These are phyloP conservation scores for Dolichallabes microphthalmus DNA, from an alignment of 2,113 vertebrate species.

Conservation along the genomic window DNA sequence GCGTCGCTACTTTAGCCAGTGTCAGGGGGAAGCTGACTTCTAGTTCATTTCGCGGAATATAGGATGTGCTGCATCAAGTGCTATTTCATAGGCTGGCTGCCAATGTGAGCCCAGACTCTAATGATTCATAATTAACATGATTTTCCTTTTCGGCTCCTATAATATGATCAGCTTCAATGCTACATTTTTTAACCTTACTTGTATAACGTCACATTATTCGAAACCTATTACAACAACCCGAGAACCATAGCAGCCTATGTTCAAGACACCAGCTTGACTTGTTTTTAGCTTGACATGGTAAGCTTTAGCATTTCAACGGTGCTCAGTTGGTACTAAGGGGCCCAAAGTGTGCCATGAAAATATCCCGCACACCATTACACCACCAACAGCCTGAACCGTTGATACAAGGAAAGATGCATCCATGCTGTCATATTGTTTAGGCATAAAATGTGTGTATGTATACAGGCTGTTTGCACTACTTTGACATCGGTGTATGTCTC, in stretches of 20 bases:
- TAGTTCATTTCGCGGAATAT: not conserved
- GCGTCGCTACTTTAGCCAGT: not conserved
- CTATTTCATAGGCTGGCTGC: not conserved
- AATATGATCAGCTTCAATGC: not conserved
- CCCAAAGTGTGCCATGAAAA: no score
- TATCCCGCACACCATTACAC: no score
- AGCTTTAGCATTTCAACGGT: no score
- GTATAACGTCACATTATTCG: not conserved
- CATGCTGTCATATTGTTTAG: no score
- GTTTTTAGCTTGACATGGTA: no score
- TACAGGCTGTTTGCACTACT: not conserved
- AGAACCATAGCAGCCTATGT: not conserved
- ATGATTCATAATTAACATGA: not conserved
- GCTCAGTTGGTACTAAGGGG: no score
- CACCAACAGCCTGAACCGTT: no score
- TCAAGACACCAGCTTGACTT: no score
- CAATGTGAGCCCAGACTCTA: no score
- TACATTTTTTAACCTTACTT: not conserved
- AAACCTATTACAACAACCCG: not conserved
- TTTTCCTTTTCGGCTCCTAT: not conserved
- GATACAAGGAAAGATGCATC: no score
- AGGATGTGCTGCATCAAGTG: not conserved
- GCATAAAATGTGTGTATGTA: not conserved
- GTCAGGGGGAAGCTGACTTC: not conserved
- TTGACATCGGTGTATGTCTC: not conserved